A percentile compares a stretch with the other conserved stretches of the same genome.
Conservation (phyloP, 2,113 vertebrate genomes). For the Nothobranchius kuhntae region DNA sequence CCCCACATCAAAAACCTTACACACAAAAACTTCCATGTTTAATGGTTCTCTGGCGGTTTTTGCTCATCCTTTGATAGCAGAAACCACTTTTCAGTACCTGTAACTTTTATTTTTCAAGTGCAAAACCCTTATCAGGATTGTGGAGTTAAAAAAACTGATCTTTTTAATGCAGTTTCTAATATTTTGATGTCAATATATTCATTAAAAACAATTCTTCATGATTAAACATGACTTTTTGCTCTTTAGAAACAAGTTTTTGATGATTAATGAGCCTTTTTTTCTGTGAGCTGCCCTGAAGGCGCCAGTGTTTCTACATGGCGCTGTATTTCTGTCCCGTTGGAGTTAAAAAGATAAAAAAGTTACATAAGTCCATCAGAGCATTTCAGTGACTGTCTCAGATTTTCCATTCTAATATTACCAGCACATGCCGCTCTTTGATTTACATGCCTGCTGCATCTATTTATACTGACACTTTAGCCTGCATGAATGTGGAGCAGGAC, state of each 20-base stretch:
- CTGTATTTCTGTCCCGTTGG: conserved; percentile 65
- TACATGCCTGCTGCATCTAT: conserved; percentile 68
- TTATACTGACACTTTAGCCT: conserved; percentile 64
- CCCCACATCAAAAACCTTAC: too few species aligned
- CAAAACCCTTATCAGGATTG: not conserved
- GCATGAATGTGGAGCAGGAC: conserved; percentile 47
- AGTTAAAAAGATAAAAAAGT: conserved; percentile 68
- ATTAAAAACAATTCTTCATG: too few species aligned
- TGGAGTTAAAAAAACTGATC: not conserved
- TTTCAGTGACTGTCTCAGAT: conserved; percentile 76
- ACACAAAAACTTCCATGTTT: too few species aligned
- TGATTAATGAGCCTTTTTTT: conserved; percentile 42
- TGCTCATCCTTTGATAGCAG: too few species aligned
- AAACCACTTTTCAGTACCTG: too few species aligned
- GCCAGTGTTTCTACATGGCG: conserved; percentile 61
- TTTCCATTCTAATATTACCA: conserved; percentile 81
- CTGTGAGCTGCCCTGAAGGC: conserved; percentile 52
- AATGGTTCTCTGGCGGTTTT: not conserved
- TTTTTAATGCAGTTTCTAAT: not conserved
- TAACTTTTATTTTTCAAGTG: too few species aligned
- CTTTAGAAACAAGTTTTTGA: not conserved
- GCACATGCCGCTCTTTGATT: conserved; percentile 72
- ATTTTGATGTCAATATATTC: too few species aligned
- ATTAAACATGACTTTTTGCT: not conserved
- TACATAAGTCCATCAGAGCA: conserved; percentile 70